phyloP scores from a whole-genome alignment of 2,888 invertebrate species.

The Bombylius major region DNA sequence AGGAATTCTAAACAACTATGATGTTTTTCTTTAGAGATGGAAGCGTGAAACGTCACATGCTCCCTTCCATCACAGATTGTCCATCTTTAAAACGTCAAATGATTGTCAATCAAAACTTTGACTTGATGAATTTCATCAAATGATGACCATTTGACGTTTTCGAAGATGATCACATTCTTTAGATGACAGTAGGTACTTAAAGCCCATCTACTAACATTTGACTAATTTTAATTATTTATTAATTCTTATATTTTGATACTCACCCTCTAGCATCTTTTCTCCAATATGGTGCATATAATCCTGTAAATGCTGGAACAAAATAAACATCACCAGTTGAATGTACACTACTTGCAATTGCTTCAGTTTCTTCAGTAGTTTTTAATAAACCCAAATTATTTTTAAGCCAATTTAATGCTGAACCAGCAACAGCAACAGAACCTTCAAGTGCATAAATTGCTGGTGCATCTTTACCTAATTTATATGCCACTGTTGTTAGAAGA shows the following conservation, averaged over 20 bases:
- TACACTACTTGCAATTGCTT: slow-evolving; percentile 62
- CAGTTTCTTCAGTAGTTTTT: slow-evolving; percentile 57
- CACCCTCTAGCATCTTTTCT: slow-evolving; percentile 88
- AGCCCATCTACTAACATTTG: too few relatives aligned
- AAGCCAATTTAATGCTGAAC: slow-evolving; percentile 86
- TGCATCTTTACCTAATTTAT: slow-evolving; percentile 68
- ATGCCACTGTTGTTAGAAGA: slow-evolving; percentile 81
- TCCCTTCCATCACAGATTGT: too few relatives aligned
- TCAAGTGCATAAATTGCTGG: slow-evolving; percentile 89
- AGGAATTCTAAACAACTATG: too few relatives aligned
- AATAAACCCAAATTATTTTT: slow-evolving; percentile 83
- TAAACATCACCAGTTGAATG: slow-evolving; percentile 88
- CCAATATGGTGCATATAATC: slow-evolving; percentile 97
- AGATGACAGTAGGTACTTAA: too few relatives aligned
- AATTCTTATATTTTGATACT: not conserved
- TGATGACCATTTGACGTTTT: too few relatives aligned
- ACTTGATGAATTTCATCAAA: too few relatives aligned
- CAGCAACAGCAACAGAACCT: slow-evolving; percentile 87
- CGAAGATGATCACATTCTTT: too few relatives aligned
- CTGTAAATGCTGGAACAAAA: slow-evolving; percentile 96
- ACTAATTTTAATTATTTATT: too few relatives aligned
- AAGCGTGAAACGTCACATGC: too few relatives aligned
- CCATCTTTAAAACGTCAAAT: too few relatives aligned
- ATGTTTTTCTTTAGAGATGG: too few relatives aligned
- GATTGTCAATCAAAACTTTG: too few relatives aligned